Base-by-base conservation (phyloP, 2,888 invertebrate genomes). In the Spodoptera littoralis region DNA sequence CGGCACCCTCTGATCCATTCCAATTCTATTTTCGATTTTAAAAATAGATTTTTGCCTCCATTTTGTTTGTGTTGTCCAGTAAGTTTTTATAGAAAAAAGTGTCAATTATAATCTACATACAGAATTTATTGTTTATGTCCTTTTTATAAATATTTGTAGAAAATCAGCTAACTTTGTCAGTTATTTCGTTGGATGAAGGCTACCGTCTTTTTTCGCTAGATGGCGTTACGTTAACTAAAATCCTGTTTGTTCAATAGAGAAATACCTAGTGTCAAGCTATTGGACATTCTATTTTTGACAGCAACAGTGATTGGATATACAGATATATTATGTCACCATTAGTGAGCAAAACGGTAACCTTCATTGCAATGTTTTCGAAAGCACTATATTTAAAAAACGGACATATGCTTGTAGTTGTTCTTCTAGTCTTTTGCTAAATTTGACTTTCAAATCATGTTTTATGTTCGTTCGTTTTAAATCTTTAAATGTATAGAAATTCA, bases 1-100 rank as follows among this genome's bases (percentile, higher is more conserved):
- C 65, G 84, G 84, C 81, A 81, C 83, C 83, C 80, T 73, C 77
- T 79, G 63, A 86, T 88, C 81, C 92, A 92, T 92, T 92, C 92
- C 92, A 91, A 66, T 81, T 46, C 60, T 66, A 67, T 51, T 76
- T 76, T 73, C 56, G 66, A 63, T 68, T 51, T 57, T 59, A 55
- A 62, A 69, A 69, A 71, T 50, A 1, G 47, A 54, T 59, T 57
- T 65, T 65, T 68, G 54, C 68, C 72, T 60, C 59, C 52, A 65
- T 61, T 77, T 76, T 73, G 68, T 80, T 83, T 83, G 86, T 84
- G 81, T 80, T 73, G 84, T 84, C 82, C 80, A 66, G 54, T 76
- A 70, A 68, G 57, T 55, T 71, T 66, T 69, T 65, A 70, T 61
- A 75, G 61, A 30, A 69, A 36, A 71, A 70, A 70, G 73, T 74